Evolutionary conservation across 1,140 invertebrate species (phyloP).

Genomic region (Leptinotarsa texana): DNA sequence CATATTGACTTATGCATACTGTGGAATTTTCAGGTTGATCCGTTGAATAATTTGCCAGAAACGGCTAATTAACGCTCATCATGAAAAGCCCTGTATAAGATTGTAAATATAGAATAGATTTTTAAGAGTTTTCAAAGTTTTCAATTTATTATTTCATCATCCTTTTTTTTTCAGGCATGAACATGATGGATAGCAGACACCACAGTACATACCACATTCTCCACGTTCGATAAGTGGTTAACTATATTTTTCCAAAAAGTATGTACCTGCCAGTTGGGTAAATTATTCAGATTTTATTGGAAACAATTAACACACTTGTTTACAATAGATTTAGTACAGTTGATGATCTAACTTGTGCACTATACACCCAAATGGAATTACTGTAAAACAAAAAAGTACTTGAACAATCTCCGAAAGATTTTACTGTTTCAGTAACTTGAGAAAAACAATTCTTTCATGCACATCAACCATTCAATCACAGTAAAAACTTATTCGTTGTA

Average conservation of each 20-base stretch:
- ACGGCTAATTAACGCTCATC: too few relatives aligned
- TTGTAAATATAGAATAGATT: too few relatives aligned
- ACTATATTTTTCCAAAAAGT: not conserved
- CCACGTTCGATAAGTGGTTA: constrained; percentile 7
- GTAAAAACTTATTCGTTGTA: not conserved
- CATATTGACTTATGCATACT: too few relatives aligned
- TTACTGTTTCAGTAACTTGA: not conserved
- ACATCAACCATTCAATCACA: not conserved
- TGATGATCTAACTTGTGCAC: constrained; percentile 5
- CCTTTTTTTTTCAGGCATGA: constrained; percentile 1
- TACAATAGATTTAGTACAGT: constrained; percentile 11
- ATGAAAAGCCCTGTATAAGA: too few relatives aligned
- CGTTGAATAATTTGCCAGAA: too few relatives aligned
- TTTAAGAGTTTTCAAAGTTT: too few relatives aligned
- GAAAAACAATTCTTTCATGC: not conserved
- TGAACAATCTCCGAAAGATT: not conserved
- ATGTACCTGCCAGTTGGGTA: constrained; percentile 1
- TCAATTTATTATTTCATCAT: not conserved
- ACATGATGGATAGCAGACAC: constrained; percentile 14
- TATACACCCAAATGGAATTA: constrained; percentile 4
- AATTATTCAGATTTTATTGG: not conserved
- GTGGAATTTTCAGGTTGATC: too few relatives aligned
- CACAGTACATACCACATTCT: not conserved
- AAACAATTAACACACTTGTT: not conserved
- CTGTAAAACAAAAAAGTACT: not conserved